Conservation (phyloP, 1,140 invertebrate genomes). For the Tyrophagus putrescentiae region DNA sequence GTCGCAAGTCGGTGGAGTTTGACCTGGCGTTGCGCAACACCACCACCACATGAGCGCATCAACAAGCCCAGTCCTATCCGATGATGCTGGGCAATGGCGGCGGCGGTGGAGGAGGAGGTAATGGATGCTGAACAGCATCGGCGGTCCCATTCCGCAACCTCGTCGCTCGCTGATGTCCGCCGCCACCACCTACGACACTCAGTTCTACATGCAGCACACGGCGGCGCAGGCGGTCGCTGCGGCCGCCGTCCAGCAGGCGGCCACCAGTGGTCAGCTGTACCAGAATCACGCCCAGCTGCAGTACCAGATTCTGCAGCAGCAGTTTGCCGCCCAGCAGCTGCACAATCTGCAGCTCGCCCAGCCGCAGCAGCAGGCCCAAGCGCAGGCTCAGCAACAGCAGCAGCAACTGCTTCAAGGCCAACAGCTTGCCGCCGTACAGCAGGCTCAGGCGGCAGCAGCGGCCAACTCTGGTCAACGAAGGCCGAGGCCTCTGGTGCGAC, state of each 20-base stretch:
- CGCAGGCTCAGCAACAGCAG: not conserved
- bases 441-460: constrained; percentile 3
- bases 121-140: no score
- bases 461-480: constrained; percentile 4
- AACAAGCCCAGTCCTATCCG: not conserved
- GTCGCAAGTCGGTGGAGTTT: constrained; percentile 25
- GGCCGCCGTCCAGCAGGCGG: not conserved
- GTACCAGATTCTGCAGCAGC: constrained; percentile 14
- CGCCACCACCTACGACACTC: constrained; percentile 2
- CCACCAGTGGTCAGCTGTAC: constrained; percentile 19
- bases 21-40: constrained; percentile 19
- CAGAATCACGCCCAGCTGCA: constrained; percentile 18
- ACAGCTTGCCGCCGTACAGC: not conserved
- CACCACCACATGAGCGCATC: not conserved
- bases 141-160: constrained; percentile 13
- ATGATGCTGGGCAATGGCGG: not conserved
- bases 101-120: not conserved
- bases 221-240: not conserved
- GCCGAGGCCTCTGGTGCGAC: not conserved
- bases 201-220: constrained; percentile 2
- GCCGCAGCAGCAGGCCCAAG: constrained; percentile 11
- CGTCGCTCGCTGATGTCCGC: constrained; percentile 7
- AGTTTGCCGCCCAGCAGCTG: not conserved
- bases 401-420: constrained; percentile 15
- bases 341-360: not conserved